phyloP scores from a whole-genome alignment of 2,113 vertebrate species.

The Alces alces region DNA sequence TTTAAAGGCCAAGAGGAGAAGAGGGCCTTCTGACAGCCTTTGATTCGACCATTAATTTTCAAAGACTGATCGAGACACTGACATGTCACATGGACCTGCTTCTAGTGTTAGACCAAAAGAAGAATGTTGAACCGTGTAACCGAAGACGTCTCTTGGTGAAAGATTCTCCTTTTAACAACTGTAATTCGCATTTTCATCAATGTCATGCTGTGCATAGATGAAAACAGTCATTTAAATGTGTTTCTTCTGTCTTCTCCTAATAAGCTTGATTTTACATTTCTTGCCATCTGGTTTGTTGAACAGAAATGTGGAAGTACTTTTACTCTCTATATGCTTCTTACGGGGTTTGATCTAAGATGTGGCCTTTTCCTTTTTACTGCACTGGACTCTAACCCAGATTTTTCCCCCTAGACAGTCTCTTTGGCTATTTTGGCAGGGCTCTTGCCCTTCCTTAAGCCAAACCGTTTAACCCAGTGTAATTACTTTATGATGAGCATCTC shows the following conservation, averaged over 20 bases:
- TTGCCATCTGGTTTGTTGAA: slow-evolving; percentile 64
- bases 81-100: background rate
- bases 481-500: background rate
- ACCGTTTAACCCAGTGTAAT: background rate
- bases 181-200: slow-evolving; percentile 66
- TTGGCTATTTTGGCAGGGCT: background rate
- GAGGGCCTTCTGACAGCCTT: slow-evolving; percentile 24
- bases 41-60: background rate
- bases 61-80: background rate
- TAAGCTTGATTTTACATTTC: slow-evolving; percentile 54
- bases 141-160: slow-evolving; percentile 63
- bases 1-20: slow-evolving; percentile 9
- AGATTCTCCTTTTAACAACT: slow-evolving; percentile 42
- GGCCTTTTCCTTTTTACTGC: background rate
- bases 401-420: background rate
- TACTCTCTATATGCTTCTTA: background rate
- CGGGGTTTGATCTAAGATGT: background rate
- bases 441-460: background rate
- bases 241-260: slow-evolving; percentile 62
- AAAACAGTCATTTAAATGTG: slow-evolving; percentile 62
- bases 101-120: background rate
- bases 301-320: slow-evolving; percentile 57
- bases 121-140: slow-evolving; percentile 54
- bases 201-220: slow-evolving; percentile 48
- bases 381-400: background rate